Percentiles rank a stretch among this genome's conserved stretches.
phyloP scores from a whole-genome alignment of 2,113 vertebrate genomes.

The Nesogale talazaci region DNA sequence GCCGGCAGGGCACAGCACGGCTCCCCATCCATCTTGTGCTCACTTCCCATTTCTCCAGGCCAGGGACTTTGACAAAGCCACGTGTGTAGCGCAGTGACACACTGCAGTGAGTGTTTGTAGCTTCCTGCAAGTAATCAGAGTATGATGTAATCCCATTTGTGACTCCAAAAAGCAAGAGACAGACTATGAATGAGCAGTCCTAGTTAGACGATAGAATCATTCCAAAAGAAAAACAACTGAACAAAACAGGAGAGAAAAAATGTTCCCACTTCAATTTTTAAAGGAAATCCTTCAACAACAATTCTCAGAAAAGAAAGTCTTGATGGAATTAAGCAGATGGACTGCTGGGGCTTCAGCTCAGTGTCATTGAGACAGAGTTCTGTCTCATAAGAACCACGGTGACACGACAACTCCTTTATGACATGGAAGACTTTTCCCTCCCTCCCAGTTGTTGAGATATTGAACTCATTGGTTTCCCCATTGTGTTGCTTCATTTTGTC shows the following conservation, averaged over 20 bases:
- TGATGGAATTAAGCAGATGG: neutral
- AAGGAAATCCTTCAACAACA: neutral
- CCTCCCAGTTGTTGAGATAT: too few species aligned
- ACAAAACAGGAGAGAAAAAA: neutral
- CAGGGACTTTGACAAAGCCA: neutral
- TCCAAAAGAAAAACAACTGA: conserved; percentile 6
- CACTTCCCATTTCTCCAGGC: neutral
- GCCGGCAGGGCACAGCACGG: conserved; percentile 13
- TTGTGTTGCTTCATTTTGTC: too few species aligned
- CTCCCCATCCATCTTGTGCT: neutral
- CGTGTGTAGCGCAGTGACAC: fast-evolving
- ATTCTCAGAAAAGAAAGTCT: neutral
- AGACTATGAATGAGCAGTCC: neutral
- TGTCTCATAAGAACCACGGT: too few species aligned
- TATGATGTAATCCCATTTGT: neutral
- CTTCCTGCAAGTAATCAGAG: neutral
- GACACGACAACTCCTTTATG: too few species aligned
- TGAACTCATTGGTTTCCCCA: too few species aligned
- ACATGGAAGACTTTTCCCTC: too few species aligned
- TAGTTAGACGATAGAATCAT: neutral
- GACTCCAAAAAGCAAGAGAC: neutral
- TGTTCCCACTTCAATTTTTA: neutral
- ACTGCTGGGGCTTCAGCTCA: neutral
- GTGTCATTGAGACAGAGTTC: too few species aligned
- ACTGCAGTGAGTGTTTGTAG: fast-evolving